Evolutionary conservation across 2,797 vertebrate species (phyloP), one percentile per base, ranked within the genome.

Genomic region (Sarcoramphus papa): DNA sequence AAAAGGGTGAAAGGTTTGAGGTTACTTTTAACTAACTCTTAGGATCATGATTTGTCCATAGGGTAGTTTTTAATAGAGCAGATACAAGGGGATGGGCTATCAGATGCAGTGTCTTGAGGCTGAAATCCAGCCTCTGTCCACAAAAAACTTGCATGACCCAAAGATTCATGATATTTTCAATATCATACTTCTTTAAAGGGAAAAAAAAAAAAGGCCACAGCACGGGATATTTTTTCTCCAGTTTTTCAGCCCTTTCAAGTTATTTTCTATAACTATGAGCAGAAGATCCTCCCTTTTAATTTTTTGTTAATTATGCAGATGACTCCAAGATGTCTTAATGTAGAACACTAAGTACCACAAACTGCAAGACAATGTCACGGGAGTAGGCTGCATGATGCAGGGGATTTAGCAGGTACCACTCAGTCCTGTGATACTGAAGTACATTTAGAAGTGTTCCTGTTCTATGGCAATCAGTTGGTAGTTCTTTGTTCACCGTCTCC

Each of bases 21-120:
- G 93, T 96, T 96, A 97, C 97, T 98, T 98, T 97, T 96, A 97
- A 95, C 97, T 95, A 86, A 97, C 95, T 96, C 96, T 95, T 95
- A 93, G 94, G 95, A 97, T 96, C 62, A 31, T 90, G 97, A 85
- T 97, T 98, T 97, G 96, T 97, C 97, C 96, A 72, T 96, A 67
- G 96, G 92, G 88, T 90, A 73, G 92, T 96, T 98, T 98, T 98
- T 97, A 97, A 97, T 31, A 93, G 96, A 92, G 95, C 92, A 96
- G 93, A 95, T 95, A 81, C 25, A 67, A 95, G 93, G 90, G 92
- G 83, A 94, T 97, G 97, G 90, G 68, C 81, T 95, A 91, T 93
- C 93, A 96, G 92, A 96, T 77, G 73, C 76, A 70, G 56, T 81
- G 86, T 95, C 90, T 95, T 48, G 57, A 88, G 91, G 75, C 63